phyloP scores from a whole-genome alignment of 2,888 invertebrate genomes.

The Calliscelio sp. region DNA sequence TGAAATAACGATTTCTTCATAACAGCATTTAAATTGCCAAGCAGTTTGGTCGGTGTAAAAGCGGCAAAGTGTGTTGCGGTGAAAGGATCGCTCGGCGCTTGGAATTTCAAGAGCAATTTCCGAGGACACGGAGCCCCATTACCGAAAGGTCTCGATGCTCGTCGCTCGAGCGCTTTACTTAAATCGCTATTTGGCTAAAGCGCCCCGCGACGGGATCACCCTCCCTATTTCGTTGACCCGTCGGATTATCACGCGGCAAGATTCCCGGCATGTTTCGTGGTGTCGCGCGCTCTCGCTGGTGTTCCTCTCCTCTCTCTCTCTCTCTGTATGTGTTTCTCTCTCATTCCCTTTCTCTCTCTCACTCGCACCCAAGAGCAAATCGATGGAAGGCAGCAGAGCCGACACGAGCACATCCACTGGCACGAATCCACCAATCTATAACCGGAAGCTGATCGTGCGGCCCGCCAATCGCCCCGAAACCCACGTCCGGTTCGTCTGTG shows the following conservation, averaged over 20 bases:
- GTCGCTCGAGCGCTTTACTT: slow-evolving; percentile 65
- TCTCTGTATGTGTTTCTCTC: slow-evolving; percentile 8
- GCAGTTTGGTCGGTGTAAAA: slow-evolving; percentile 66
- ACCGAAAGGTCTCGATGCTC: slow-evolving; percentile 67
- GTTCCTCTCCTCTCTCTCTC: slow-evolving; percentile 49
- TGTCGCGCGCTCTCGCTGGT: slow-evolving; percentile 73
- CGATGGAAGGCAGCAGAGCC: slow-evolving; percentile 55
- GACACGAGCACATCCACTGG: slow-evolving; percentile 70
- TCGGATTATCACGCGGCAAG: slow-evolving; percentile 72
- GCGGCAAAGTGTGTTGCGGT: slow-evolving; percentile 69
- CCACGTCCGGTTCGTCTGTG: slow-evolving; percentile 79
- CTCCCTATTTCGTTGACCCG: slow-evolving; percentile 67
- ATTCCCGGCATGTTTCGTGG: slow-evolving; percentile 75
- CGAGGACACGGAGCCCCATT: slow-evolving; percentile 73
- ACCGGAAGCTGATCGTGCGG: slow-evolving; percentile 83
- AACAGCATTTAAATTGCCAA: slow-evolving; percentile 73
- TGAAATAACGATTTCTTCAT: slow-evolving; percentile 70
- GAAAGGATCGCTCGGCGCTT: slow-evolving; percentile 68
- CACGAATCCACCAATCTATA: slow-evolving; percentile 79
- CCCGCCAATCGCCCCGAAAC: slow-evolving; percentile 76
- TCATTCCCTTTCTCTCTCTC: slow-evolving; percentile 11
- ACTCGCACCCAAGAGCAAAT: too few relatives aligned
- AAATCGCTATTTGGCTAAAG: slow-evolving; percentile 67
- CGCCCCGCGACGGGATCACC: slow-evolving; percentile 59
- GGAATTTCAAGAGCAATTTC: slow-evolving; percentile 74